A percentile compares a stretch with the other conserved stretches of the same genome.
Evolutionary conservation across 2,888 invertebrate species (phyloP).

Genomic region (Arctia plantaginis): DNA sequence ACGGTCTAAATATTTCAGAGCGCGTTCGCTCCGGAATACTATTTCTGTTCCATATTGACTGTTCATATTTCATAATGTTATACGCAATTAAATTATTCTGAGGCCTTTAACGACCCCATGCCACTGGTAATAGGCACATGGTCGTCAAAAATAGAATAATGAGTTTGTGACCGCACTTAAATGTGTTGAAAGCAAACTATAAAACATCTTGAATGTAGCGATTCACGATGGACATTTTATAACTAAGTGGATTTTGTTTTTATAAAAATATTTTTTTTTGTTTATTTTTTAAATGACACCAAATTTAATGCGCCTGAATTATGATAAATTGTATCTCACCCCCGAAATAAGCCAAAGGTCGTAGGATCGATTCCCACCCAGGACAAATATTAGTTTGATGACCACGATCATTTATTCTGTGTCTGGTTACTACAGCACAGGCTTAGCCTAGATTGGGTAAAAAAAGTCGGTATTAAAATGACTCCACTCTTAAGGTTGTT

Average conservation of each 20-base stretch:
- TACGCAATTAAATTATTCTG: slow-evolving; percentile 48
- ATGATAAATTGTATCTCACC: not conserved
- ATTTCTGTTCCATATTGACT: slow-evolving; percentile 54
- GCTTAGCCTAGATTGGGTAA: too few relatives aligned
- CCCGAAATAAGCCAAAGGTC: not conserved
- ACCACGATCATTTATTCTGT: too few relatives aligned
- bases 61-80: slow-evolving; percentile 49
- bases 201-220: slow-evolving; percentile 8
- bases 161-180: slow-evolving; percentile 31
- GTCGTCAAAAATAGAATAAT: slow-evolving; percentile 32
- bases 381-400: not conserved
- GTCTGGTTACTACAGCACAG: too few relatives aligned
- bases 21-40: slow-evolving; percentile 41
- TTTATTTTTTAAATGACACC: not conserved
- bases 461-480: too few relatives aligned
- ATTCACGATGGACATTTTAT: slow-evolving; percentile 1
- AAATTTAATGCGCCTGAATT: not conserved
- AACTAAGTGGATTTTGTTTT: not conserved
- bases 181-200: slow-evolving; percentile 17
- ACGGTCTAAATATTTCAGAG: slow-evolving; percentile 49
- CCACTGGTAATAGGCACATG: slow-evolving; percentile 25
- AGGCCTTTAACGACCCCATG: slow-evolving; percentile 35
- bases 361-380: not conserved
- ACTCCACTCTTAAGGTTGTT: too few relatives aligned
- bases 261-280: not conserved